These are phyloP conservation scores for Stomatorhinus walkeri DNA, from an alignment of 2,797 vertebrate genomes.

Conservation along the genomic window DNA sequence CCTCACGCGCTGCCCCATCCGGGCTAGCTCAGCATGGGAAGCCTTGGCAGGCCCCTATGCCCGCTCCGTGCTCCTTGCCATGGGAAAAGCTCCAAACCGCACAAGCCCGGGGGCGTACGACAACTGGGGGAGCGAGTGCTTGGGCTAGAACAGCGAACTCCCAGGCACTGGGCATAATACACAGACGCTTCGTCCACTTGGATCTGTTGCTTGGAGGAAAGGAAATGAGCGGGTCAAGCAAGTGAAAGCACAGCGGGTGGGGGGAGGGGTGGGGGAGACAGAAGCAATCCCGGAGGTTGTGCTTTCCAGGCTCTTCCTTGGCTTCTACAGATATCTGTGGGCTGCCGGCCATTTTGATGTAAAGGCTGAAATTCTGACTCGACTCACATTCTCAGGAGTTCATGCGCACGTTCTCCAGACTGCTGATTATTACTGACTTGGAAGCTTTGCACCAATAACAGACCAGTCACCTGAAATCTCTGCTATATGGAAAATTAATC, in stretches of 20 bases:
- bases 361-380: neutral
- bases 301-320: neutral
- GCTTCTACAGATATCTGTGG: neutral
- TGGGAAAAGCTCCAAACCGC: neutral
- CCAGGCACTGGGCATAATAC: neutral
- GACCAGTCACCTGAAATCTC: neutral
- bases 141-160: neutral
- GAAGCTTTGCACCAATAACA: neutral
- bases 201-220: conserved; percentile 5
- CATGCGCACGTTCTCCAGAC: neutral
- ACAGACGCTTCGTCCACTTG: neutral
- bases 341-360: neutral
- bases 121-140: neutral
- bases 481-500: neutral
- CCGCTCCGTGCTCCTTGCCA: neutral
- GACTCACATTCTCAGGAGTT: neutral
- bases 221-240: neutral
- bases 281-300: neutral
- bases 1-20: neutral
- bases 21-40: neutral
- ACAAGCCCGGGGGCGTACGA: neutral
- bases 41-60: neutral
- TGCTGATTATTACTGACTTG: neutral
- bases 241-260: neutral
- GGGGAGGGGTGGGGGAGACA: neutral